These are phyloP conservation scores for Macrophya annulata DNA, from an alignment of 2,888 invertebrate genomes.

Conservation along the genomic window DNA sequence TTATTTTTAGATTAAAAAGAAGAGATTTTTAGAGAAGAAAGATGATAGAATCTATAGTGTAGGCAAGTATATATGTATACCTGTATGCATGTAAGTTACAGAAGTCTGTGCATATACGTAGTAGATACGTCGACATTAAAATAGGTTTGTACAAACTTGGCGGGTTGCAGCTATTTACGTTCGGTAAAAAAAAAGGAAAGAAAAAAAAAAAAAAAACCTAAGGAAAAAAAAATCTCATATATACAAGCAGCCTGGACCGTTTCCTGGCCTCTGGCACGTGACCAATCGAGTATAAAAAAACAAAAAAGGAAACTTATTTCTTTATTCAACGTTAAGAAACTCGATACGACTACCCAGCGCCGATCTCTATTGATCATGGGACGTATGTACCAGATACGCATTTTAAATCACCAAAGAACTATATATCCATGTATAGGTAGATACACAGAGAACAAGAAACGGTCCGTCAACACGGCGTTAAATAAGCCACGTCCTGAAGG, in stretches of 20 bases:
- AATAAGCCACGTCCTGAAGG: slow-evolving; percentile 44
- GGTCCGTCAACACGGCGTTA: slow-evolving; percentile 31
- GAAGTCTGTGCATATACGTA: background rate
- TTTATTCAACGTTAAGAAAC: slow-evolving; percentile 2
- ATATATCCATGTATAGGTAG: background rate
- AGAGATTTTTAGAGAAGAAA: background rate
- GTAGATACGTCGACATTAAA: slow-evolving; percentile 7
- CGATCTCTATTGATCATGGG: slow-evolving; percentile 12
- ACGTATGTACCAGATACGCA: background rate
- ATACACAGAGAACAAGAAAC: background rate
- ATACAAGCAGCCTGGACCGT: slow-evolving; percentile 24
- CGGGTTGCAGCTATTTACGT: slow-evolving; percentile 41
- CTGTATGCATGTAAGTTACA: background rate
- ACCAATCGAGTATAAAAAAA: slow-evolving; percentile 10
- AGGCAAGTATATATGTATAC: background rate
- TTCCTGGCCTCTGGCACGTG: slow-evolving; percentile 14
- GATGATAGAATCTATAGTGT: background rate
- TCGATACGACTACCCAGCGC: background rate
- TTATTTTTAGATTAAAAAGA: background rate
- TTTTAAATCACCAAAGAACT: background rate
- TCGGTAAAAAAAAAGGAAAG: background rate
- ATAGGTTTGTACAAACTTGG: slow-evolving; percentile 23
- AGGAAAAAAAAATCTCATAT: background rate
- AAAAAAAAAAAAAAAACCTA: no score
- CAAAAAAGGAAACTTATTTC: background rate